These are phyloP conservation scores for Alcis repandata DNA, from an alignment of 2,888 invertebrate genomes.

Conservation along the genomic window DNA sequence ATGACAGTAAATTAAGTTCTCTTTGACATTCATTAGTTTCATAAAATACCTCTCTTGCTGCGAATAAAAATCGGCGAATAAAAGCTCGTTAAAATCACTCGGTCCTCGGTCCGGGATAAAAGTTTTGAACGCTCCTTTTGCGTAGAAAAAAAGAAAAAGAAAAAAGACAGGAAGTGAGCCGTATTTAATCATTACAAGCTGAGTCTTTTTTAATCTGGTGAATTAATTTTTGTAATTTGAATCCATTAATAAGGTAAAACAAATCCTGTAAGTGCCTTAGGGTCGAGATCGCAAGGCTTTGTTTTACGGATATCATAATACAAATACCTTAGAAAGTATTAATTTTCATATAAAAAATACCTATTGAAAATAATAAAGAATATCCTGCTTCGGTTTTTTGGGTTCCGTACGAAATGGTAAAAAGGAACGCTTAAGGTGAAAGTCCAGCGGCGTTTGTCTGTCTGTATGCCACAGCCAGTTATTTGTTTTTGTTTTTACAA, in stretches of 20 bases:
- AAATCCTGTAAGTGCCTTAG: conserved; percentile 43
- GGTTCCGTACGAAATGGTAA: background rate
- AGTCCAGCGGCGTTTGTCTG: no score
- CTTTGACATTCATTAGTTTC: conserved; percentile 81
- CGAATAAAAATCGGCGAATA: conserved; percentile 68
- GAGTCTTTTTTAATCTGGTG: conserved; percentile 68
- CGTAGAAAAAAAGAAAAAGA: conserved; percentile 56
- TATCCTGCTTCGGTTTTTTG: background rate
- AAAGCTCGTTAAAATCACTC: conserved; percentile 82
- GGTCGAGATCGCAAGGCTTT: conserved; percentile 41
- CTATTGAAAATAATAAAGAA: background rate
- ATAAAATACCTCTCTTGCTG: conserved; percentile 63
- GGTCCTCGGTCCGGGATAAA: conserved; percentile 73
- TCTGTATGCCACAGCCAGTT: background rate
- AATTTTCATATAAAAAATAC: background rate
- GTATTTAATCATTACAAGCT: conserved; percentile 75
- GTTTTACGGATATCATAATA: conserved; percentile 1
- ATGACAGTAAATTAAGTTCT: conserved; percentile 66
- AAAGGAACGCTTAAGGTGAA: no score
- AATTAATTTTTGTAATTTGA: conserved; percentile 66
- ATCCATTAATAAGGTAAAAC: conserved; percentile 32
- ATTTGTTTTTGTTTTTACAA: background rate
- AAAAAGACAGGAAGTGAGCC: conserved; percentile 67
- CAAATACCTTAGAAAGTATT: background rate
- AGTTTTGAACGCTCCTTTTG: conserved; percentile 68